These are phyloP conservation scores for Phymanthus crucifer DNA, from an alignment of 92 coral and sea anemone species.

Conservation along the genomic window DNA sequence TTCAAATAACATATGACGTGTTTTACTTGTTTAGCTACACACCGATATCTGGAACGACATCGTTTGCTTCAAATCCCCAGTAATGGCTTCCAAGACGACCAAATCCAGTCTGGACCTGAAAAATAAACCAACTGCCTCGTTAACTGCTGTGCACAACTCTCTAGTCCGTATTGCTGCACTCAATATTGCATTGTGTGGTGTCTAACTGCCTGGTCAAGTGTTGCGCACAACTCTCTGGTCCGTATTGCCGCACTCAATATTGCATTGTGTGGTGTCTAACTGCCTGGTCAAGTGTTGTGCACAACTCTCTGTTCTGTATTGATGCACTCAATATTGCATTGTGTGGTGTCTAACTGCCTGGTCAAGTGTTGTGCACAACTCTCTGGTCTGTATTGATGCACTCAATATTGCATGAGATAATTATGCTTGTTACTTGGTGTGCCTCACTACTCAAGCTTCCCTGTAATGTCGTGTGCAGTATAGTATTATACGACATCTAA, in stretches of 20 bases:
- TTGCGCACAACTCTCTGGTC: background rate
- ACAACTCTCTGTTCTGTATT: background rate
- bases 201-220: background rate
- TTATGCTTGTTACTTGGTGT: background rate
- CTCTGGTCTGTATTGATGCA: background rate
- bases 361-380: no score
- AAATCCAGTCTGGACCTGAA: conserved; percentile 92
- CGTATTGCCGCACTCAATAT: background rate
- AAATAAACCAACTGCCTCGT: background rate
- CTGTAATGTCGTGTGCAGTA: background rate
- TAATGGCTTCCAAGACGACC: conserved; percentile 95
- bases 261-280: background rate
- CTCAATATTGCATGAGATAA: background rate
- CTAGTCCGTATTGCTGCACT: background rate
- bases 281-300: no score
- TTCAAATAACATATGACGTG: background rate
- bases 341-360: background rate
- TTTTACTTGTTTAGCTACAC: background rate
- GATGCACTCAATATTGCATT: background rate
- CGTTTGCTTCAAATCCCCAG: conserved; percentile 95
- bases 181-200: background rate
- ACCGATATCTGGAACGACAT: conserved; percentile 94
- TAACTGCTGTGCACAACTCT: background rate
- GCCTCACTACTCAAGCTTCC: background rate
- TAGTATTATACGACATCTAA: background rate